phyloP scores from a whole-genome alignment of 2,797 vertebrate genomes.

The Molothrus aeneus region DNA sequence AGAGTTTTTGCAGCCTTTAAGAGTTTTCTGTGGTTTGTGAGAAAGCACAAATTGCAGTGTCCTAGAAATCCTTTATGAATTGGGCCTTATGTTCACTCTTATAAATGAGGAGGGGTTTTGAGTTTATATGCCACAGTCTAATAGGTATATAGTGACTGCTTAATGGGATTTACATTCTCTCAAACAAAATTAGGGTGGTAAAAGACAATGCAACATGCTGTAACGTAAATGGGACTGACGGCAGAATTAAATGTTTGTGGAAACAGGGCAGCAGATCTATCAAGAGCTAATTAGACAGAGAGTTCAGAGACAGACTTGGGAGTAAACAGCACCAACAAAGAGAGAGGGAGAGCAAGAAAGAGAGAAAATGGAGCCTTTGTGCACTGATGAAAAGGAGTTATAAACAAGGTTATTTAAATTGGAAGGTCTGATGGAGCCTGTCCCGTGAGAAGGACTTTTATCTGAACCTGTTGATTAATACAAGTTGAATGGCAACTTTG shows the following conservation, averaged over 20 bases:
- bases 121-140: constrained; percentile 74
- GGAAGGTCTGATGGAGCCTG: constrained; percentile 61
- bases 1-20: constrained; percentile 34
- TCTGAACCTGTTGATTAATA: constrained; percentile 67
- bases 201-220: constrained; percentile 81
- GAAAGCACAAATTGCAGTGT: constrained; percentile 56
- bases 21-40: constrained; percentile 47
- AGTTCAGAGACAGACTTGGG: constrained; percentile 74
- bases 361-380: constrained; percentile 72
- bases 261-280: constrained; percentile 83
- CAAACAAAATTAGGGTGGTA: constrained; percentile 82
- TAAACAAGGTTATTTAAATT: constrained; percentile 76
- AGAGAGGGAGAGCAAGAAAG: constrained; percentile 54
- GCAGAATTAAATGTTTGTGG: constrained; percentile 84
- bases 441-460: constrained; percentile 67
- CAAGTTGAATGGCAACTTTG: constrained; percentile 53
- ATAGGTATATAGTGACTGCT: constrained; percentile 79
- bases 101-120: constrained; percentile 70
- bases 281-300: constrained; percentile 84
- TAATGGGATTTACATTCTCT: constrained; percentile 85
- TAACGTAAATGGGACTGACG: constrained; percentile 80
- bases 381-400: constrained; percentile 59
- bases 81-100: constrained; percentile 65
- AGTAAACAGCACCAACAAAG: constrained; percentile 79
- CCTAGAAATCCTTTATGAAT: constrained; percentile 70